Evolutionary conservation across 2,888 invertebrate species (phyloP), one percentile per base, ranked within the genome.

Genomic region (Archips crataeganus): DNA sequence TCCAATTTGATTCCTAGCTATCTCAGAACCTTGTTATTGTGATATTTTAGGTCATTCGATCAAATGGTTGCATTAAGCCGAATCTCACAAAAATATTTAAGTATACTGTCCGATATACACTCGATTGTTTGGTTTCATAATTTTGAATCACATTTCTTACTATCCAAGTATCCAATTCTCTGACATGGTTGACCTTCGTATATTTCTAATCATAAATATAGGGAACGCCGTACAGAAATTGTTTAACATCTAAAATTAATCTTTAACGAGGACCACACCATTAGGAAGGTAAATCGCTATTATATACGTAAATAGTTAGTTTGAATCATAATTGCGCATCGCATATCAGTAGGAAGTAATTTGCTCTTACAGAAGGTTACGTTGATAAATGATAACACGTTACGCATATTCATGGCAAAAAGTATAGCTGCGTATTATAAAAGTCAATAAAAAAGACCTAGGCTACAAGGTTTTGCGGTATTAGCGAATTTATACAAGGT

Each of bases 261-360:
- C 36, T 62, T 62, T 47, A 8, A 23, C 23, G 23, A 23, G 3
- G 13, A 73, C 34, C 49, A 51, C 59, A 32, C 39, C 36, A 69
- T 64, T 15, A 64, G 60, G 64, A 69, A 74, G 69, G 45, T 59
- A 64, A 42, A 47, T 51, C 54, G 15, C 15, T 45, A 65, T 74
- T 70, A 54, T 51, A 66, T 68, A 60, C 2, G 60, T 77, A 74
- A 77, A 79, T 77, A 82, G 79, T 79, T 83, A 83, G 78, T 76
- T 85, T 81, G 82, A 80, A 75, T 75, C 71, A 69, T 75, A 80
- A 79, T 78, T 81, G 78, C 83, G 79, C 87, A 90, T 87, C 85
- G 78, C 83, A 79, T 88, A 90, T 87, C 85, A 90, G 83, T 82
- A 92, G 94, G 93, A 94, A 94, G 92, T 89, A 90, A 93, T 93